Conservation (phyloP, 1,140 invertebrate species). For the Aphaenogaster floridana region DNA sequence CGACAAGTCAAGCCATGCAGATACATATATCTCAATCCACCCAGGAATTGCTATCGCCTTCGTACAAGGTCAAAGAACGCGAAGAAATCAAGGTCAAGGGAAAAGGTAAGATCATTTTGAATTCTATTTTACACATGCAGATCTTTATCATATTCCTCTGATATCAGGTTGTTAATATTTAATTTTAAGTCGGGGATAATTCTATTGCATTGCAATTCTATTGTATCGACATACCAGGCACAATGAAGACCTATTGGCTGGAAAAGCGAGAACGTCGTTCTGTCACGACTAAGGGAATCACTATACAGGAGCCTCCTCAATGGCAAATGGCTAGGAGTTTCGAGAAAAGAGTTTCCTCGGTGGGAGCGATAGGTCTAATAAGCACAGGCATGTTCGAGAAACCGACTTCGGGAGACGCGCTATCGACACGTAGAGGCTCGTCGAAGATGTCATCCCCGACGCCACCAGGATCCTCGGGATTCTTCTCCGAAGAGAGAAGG, state of each 20-base stretch:
- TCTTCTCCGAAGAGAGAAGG: slow-evolving; percentile 87
- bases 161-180: not conserved
- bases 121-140: not conserved
- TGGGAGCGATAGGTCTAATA: slow-evolving; percentile 62
- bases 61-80: slow-evolving; percentile 93
- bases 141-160: not conserved
- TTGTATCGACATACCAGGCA: slow-evolving; percentile 87
- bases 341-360: slow-evolving; percentile 77
- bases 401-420: slow-evolving; percentile 56
- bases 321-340: slow-evolving; percentile 80
- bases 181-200: not conserved
- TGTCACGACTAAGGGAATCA: slow-evolving; percentile 84
- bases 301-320: slow-evolving; percentile 83
- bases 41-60: slow-evolving; percentile 91
- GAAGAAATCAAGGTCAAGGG: slow-evolving; percentile 95
- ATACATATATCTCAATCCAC: slow-evolving; percentile 98
- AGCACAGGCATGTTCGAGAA: slow-evolving; percentile 70
- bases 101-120: slow-evolving; percentile 89
- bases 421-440: slow-evolving; percentile 76
- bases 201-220: not conserved
- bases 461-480: slow-evolving; percentile 77
- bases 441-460: slow-evolving; percentile 80
- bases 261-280: slow-evolving; percentile 89
- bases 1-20: slow-evolving; percentile 96
- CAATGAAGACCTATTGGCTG: slow-evolving; percentile 98